Base-by-base conservation (phyloP, 2,797 vertebrate species). In the Pantherophis alleghaniensis region DNA sequence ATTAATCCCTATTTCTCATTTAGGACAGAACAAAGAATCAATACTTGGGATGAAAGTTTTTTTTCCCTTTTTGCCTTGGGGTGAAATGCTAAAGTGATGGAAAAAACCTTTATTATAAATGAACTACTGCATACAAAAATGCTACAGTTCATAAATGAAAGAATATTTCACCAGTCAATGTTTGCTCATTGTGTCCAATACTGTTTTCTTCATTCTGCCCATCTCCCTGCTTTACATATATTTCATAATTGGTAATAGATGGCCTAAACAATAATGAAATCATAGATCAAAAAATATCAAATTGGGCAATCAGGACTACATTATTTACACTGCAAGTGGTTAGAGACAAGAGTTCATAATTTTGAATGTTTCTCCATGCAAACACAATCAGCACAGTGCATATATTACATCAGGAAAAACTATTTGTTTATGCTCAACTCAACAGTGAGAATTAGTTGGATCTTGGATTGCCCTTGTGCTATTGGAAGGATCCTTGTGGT, bases 41-140 rank as follows among this genome's bases (percentile, higher is more conserved):
- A 96, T 96, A 95, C 2, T 28, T 88, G 91, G 22, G 1, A 90
- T 74, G 69, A 74, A 74, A 74, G 66, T 74, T 32, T 69, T 69
- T 69, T 69, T 7, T 0, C 0, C 66, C 16, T 74, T 89, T 94
- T 95, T 95, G 53, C 91, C 96, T 91, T 91, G 92, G 92, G 92
- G 96, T 96, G 92, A 95, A 95, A 95, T 91, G 53, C 86, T 95
- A 87, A 93, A 90, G 86, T 95, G 95, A 92, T 95, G 94, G 90
- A 93, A 94, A 95, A 95, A 94, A 87, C 69, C 89, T 93, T 94
- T 92, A 37, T 95, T 95, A 86, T 87, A 91, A 95, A 93, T 90
- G 86, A 92, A 74, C 2, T 74, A 47, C 42, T 83, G 9, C 42
- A 18, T 91, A 55, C 92, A 94, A 95, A 94, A 89, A 56, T 47